Conservation (phyloP, 2,888 invertebrate genomes). For the Phasia obesa region DNA sequence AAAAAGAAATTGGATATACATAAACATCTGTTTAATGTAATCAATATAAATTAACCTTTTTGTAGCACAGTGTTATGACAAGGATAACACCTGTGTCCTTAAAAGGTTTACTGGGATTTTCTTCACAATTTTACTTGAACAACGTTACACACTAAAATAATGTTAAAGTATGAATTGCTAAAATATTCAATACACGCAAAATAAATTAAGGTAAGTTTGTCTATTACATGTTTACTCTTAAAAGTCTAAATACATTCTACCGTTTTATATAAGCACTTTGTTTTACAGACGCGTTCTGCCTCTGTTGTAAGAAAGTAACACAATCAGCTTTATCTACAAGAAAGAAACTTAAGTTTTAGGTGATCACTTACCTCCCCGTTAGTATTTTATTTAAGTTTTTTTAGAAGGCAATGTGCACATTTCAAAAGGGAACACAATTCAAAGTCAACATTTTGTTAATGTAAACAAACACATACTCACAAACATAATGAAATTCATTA, state of each 20-base stretch:
- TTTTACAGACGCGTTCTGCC: slow-evolving; percentile 4
- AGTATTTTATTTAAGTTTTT: neutral
- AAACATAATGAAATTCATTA: no score
- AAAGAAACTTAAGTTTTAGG: neutral
- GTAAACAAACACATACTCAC: neutral
- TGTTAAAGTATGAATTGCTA: neutral
- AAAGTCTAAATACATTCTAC: slow-evolving; percentile 32
- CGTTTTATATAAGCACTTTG: neutral
- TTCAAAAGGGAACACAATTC: neutral
- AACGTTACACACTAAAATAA: no score
- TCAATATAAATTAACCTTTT: no score
- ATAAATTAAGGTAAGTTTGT: slow-evolving; percentile 60
- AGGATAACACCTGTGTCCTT: neutral
- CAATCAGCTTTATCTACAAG: neutral
- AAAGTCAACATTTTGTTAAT: neutral
- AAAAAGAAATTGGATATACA: no score
- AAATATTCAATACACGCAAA: slow-evolving; percentile 66
- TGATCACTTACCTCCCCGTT: neutral
- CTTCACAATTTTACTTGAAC: neutral
- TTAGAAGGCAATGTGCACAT: no score
- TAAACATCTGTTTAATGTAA: neutral
- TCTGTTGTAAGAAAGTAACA: no score
- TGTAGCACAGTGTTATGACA: no score
- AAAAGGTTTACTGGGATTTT: neutral
- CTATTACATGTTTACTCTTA: slow-evolving; percentile 56